Evolutionary conservation across 2,113 vertebrate species (phyloP), one percentile per base, ranked within the genome.

Genomic region (Spilogale gracilis): DNA sequence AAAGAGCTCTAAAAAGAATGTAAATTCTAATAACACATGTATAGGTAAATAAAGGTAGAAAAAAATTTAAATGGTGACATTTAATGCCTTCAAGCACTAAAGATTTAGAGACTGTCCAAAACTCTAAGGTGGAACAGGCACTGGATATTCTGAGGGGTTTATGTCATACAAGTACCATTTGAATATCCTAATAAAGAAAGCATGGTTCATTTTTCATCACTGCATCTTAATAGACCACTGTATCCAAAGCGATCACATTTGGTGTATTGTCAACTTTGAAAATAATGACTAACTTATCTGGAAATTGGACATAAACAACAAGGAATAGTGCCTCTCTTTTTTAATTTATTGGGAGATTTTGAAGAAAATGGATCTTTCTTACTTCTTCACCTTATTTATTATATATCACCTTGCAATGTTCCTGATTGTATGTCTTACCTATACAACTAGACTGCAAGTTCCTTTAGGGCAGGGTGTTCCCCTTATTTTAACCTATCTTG

Each of bases 191-290:
- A 48, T 71, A 89, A 65, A 73, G 23, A 61, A 69, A 16, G 13
- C 27, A 81, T 32, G 32, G 13, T 6, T 89, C 4, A 82, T 61
- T 91, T 95, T 80, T 91, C 71, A 67, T 81, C 78, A 84, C n/a
- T 90, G 74, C 3, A 54, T 78, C 65, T 65, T 86, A 65, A 67
- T 63, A 86, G 25, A 89, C n/a, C 32, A 50, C 27, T 89, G 6
- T 82, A 83, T 32, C 78, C 85, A 38, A 83, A 89, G 16, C 50
- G 60, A 89, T 69, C n/a, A 50, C n/a, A 89, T 92, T 63, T 89
- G n/a, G 65, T 54, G 92, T 94, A 78, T 63, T 86, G 43, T 86
- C 56, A 83, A 32, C 50, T 74, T 91, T 93, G 60, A 91, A 97
- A 91, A 74, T 94, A 65, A 96, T 43, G 38, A 76, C 10, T 89